phyloP scores from a whole-genome alignment of 2,888 invertebrate species.

The Platycnemis pennipes region DNA sequence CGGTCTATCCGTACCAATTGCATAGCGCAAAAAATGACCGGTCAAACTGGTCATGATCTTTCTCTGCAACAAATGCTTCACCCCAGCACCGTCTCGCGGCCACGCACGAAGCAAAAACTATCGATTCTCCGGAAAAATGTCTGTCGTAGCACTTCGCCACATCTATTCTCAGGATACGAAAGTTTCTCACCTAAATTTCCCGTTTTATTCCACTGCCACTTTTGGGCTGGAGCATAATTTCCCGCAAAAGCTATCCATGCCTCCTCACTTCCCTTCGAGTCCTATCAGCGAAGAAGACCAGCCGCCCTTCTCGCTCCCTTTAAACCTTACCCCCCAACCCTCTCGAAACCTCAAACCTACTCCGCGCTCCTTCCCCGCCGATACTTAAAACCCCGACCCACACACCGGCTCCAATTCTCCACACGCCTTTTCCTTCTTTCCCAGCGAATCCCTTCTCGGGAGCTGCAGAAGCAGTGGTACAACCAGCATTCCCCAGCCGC shows the following conservation, averaged over 20 bases:
- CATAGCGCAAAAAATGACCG: background rate
- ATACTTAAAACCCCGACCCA: background rate
- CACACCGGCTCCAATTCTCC: background rate
- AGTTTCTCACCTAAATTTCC: conserved; percentile 33
- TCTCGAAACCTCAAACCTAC: too few relatives aligned
- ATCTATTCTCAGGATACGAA: background rate
- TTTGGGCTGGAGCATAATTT: conserved; percentile 28
- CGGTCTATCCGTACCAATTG: background rate
- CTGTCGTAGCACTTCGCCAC: background rate
- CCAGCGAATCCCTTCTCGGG: background rate
- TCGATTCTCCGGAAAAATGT: background rate
- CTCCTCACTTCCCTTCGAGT: background rate
- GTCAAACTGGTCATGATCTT: background rate
- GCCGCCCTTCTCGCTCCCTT: background rate
- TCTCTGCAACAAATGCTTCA: background rate
- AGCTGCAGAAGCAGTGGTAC: background rate
- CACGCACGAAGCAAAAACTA: background rate
- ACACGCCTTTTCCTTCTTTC: background rate
- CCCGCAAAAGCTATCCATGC: conserved; percentile 1
- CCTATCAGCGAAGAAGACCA: background rate
- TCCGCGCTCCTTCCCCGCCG: background rate
- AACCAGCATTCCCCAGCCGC: conserved; percentile 1
- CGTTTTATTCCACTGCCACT: background rate
- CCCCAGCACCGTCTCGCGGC: too few relatives aligned
- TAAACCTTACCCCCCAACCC: background rate